Evolutionary conservation across 1,140 invertebrate genomes (phyloP), one percentile per base, ranked within the genome.

Genomic region (Lepeophtheirus salmonis): DNA sequence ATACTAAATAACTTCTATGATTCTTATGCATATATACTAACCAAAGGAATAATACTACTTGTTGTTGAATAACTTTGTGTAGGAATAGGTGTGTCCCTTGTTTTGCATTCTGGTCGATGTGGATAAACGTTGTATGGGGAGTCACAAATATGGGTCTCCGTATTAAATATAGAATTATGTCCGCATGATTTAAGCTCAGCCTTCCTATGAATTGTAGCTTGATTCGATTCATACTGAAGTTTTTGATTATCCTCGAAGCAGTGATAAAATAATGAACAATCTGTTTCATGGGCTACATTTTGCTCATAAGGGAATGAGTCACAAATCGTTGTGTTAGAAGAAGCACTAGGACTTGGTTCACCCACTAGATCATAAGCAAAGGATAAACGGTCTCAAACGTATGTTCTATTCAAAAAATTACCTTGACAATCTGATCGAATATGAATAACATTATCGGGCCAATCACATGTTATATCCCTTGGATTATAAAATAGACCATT

Each of bases 401-500:
- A 14, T 54, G 16, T n/a, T 3, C 52, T 2, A 14, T 18, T 12
- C 21, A 16, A 2, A 18, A 54, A 20, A 3, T 2, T 54, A 54
- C 52, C 52, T 54, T 18, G 17, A 13, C 52, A 54, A 16, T 54
- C 23, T 20, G 52, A 20, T 20, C 52, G 20, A 2, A 54, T 12
- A 16, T 54, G 52, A 2, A 24, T 24, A 14, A 54, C 52, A 54
- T 18, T 23, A 13, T 54, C 18, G 17, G 52, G 23, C 52, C 52
- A 54, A 54, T 54, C 52, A 54, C 52, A 54, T 18, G 20, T 24
- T n/a, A 54, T 23, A 13, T 20, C 23, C n/a, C 23, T 21, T 12
- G 52, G 52, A 54, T 54, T 54, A 24, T 21, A 54, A 20, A 54
- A 21, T 20, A 54, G 23, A 14, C 18, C 23, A 24, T 54, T n/a